phyloP scores from a whole-genome alignment of 1,140 invertebrate species.

The Bombus waltoni region DNA sequence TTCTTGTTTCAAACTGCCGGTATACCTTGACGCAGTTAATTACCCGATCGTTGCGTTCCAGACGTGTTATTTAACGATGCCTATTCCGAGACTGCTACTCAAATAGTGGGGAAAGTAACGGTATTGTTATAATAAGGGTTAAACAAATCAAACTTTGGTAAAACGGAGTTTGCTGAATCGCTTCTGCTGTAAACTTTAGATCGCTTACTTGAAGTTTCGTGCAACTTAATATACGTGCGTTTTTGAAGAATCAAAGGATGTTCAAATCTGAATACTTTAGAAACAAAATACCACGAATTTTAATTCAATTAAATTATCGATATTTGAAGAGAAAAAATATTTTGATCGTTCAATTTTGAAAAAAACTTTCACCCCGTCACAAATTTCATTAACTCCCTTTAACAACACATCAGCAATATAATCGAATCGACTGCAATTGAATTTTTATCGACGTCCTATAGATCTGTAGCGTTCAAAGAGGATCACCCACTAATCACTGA shows the following conservation, averaged over 20 bases:
- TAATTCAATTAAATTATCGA: not conserved
- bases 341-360: not conserved
- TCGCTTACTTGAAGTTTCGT: not conserved
- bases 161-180: not conserved
- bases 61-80: slow-evolving; percentile 4
- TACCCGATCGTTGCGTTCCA: slow-evolving; percentile 11
- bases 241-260: not conserved
- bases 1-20: not conserved
- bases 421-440: not conserved
- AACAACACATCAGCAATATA: not conserved
- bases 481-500: not conserved
- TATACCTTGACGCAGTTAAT: slow-evolving; percentile 25
- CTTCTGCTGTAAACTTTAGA: not conserved
- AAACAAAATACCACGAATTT: not conserved
- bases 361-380: not conserved
- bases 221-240: not conserved
- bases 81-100: not conserved
- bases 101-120: not conserved
- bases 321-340: not conserved
- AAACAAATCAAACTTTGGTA: slow-evolving; percentile 1
- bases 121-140: not conserved
- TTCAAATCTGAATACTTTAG: not conserved
- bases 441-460: not conserved
- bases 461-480: not conserved
- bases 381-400: not conserved